Evolutionary conservation across 1,140 invertebrate species (phyloP), one percentile per base, ranked within the genome.

Genomic region (Dendrolimus punctatus): DNA sequence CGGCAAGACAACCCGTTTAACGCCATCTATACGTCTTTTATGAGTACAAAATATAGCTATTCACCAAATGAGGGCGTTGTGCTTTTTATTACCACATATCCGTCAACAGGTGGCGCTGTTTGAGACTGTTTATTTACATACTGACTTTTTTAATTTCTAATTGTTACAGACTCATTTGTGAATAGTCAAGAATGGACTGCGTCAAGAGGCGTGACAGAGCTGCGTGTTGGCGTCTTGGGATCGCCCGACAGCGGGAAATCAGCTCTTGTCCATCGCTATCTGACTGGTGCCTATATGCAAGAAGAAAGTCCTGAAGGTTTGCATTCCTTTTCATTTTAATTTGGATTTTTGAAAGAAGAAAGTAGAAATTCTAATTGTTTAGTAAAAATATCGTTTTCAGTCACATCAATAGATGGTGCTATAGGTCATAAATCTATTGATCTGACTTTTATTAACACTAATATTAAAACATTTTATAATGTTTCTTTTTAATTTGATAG

Each of bases 181-280:
- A 99, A 99, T 87, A 98, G 96, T 81, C 98, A 99, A 91, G 98
- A 99, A 93, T 99, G 98, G 98, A 99, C 98, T 1, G 88, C 99
- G 50, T 95, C 95, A 42, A 90, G 98, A 61, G 91, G 93, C 44
- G 97, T 99, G n/a, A 95, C 96, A 47, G 97, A 99, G 83, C 85
- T 99, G 49, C 91, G 98, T 58, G 87, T 99, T 60, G 98, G 98
- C 6, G 98, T 99, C 51, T 92, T 99, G 39, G 98, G 98, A 7
- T 96, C 95, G 6, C 89, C 97, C 23, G 94, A 95, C 71, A 98
- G 96, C 46, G 98, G 98, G 8, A 99, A 99, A 88, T 99, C 98
- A 5, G 96, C 98, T 6, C 89, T 99, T 60, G 97, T 99, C 45
- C 98, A 99, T 88, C 91, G 98, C 45, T 99, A 99, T 87, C 89